A percentile compares a stretch with the other conserved stretches of the same genome.
These are phyloP conservation scores for Pao palembangensis DNA, from an alignment of 2,113 vertebrate genomes.

Conservation along the genomic window DNA sequence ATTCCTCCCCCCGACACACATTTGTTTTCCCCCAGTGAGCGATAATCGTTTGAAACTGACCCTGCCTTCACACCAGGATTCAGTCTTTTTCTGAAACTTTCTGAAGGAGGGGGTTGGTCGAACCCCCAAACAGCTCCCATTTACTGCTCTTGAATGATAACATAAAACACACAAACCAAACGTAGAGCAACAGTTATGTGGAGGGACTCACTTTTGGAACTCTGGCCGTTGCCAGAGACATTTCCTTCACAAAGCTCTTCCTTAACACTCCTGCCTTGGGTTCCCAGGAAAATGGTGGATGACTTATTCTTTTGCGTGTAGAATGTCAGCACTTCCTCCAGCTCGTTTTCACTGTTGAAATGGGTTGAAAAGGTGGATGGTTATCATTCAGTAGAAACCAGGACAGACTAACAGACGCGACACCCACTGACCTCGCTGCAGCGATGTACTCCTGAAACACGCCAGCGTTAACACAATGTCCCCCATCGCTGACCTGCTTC, in stretches of 20 bases:
- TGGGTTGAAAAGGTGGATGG: conserved; percentile 31
- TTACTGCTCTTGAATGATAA: conserved; percentile 43
- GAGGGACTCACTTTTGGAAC: conserved; percentile 76
- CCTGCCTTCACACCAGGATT: conserved; percentile 53
- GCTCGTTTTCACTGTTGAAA: conserved; percentile 83
- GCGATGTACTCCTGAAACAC: conserved; percentile 86
- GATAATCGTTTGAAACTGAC: conserved; percentile 61
- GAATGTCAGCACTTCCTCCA: conserved; percentile 94
- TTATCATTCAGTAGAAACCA: conserved; percentile 17
- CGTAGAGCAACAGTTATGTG: conserved; percentile 6
- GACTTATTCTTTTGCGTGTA: conserved; percentile 94
- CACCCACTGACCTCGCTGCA: conserved; percentile 81
- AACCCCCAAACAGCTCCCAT: conserved; percentile 47
- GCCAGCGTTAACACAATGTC: conserved; percentile 78
- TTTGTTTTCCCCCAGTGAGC: conserved; percentile 53
- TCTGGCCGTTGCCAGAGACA: conserved; percentile 49
- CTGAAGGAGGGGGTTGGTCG: neutral
- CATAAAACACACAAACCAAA: conserved; percentile 44
- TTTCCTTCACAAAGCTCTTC: conserved; percentile 44
- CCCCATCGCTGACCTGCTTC: conserved; percentile 72
- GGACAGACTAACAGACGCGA: conserved; percentile 6
- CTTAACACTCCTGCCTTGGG: conserved; percentile 71
- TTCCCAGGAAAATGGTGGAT: conserved; percentile 86
- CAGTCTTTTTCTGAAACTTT: conserved; percentile 20
- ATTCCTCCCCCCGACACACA: conserved; percentile 64